phyloP scores from a whole-genome alignment of 2,888 invertebrate species.

The Chalcosyrphus nemorum region DNA sequence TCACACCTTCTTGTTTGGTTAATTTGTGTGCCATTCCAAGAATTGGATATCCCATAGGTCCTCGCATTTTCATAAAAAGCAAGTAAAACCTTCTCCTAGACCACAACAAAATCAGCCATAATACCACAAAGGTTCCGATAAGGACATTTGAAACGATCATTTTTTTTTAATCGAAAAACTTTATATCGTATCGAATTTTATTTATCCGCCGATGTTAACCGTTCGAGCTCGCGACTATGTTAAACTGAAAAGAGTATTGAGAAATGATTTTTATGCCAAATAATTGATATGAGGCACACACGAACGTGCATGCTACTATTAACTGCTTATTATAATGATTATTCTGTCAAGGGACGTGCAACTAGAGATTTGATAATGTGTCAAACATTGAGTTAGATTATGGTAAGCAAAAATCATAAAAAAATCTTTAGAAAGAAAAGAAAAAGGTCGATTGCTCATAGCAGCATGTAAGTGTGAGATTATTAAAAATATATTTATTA shows the following conservation, averaged over 20 bases:
- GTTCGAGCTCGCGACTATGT: slow-evolving; percentile 40
- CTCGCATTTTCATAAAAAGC: slow-evolving; percentile 77
- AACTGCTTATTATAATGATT: slow-evolving; percentile 70
- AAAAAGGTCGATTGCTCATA: not conserved
- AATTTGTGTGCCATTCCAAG: slow-evolving; percentile 78
- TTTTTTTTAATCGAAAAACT: slow-evolving; percentile 50
- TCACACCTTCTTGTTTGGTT: slow-evolving; percentile 77
- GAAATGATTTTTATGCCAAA: slow-evolving; percentile 60
- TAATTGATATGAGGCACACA: slow-evolving; percentile 40
- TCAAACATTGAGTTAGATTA: slow-evolving; percentile 22
- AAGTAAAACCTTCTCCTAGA: slow-evolving; percentile 77
- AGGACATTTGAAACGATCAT: slow-evolving; percentile 55
- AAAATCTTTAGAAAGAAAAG: slow-evolving; percentile 26
- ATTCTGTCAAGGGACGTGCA: slow-evolving; percentile 46
- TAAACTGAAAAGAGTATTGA: slow-evolving; percentile 45
- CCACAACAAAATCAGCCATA: slow-evolving; percentile 79
- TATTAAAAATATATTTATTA: not conserved
- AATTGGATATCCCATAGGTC: slow-evolving; percentile 78
- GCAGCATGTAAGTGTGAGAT: not conserved
- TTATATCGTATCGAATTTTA: not conserved
- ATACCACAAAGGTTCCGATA: slow-evolving; percentile 71
- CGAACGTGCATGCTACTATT: slow-evolving; percentile 65
- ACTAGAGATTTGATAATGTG: slow-evolving; percentile 31
- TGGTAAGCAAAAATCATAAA: slow-evolving; percentile 16
- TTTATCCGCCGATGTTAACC: slow-evolving; percentile 32